Percentiles rank a stretch among this genome's conserved stretches.
phyloP scores from a whole-genome alignment of 2,888 invertebrate genomes.

The Uloborus plumipes region DNA sequence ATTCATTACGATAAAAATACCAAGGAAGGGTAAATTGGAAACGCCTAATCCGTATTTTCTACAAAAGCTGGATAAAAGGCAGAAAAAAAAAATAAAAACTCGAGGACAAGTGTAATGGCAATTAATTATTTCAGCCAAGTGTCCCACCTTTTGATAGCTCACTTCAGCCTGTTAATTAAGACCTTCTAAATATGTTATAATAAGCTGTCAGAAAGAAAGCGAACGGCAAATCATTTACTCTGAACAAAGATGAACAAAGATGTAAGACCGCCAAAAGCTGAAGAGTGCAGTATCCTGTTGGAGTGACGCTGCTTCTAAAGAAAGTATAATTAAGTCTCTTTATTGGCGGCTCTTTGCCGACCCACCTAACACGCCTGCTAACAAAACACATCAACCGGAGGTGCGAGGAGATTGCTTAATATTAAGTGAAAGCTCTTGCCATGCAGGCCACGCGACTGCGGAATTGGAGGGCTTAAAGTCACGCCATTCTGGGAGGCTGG shows the following conservation, averaged over 20 bases:
- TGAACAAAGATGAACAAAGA: slow-evolving; percentile 56
- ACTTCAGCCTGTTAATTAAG: slow-evolving; percentile 29
- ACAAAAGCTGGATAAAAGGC: too few species aligned
- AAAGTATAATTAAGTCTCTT: slow-evolving; percentile 50
- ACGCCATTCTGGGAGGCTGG: slow-evolving; percentile 21
- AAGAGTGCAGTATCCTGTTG: slow-evolving; percentile 56
- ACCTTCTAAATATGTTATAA: slow-evolving; percentile 52
- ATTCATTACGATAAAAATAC: too few species aligned
- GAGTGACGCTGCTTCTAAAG: slow-evolving; percentile 34
- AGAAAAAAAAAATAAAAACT: too few species aligned
- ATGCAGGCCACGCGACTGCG: slow-evolving; percentile 42
- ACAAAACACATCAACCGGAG: slow-evolving; percentile 30
- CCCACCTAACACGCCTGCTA: slow-evolving; percentile 9
- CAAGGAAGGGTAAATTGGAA: too few species aligned
- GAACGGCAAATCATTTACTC: slow-evolving; percentile 33
- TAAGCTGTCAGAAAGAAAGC: slow-evolving; percentile 48
- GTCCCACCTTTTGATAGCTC: slow-evolving; percentile 19
- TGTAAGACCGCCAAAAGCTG: slow-evolving; percentile 44
- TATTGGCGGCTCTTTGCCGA: slow-evolving; percentile 26
- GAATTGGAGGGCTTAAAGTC: slow-evolving; percentile 15
- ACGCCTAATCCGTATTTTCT: too few species aligned
- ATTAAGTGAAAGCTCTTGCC: slow-evolving; percentile 21
- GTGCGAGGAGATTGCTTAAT: slow-evolving; percentile 13
- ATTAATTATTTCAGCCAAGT: slow-evolving; percentile 39
- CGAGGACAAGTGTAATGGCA: neutral